Evolutionary conservation across 2,113 vertebrate species (phyloP), one percentile per base, ranked within the genome.

Genomic region (Hypocryptadius cinnamomeus): DNA sequence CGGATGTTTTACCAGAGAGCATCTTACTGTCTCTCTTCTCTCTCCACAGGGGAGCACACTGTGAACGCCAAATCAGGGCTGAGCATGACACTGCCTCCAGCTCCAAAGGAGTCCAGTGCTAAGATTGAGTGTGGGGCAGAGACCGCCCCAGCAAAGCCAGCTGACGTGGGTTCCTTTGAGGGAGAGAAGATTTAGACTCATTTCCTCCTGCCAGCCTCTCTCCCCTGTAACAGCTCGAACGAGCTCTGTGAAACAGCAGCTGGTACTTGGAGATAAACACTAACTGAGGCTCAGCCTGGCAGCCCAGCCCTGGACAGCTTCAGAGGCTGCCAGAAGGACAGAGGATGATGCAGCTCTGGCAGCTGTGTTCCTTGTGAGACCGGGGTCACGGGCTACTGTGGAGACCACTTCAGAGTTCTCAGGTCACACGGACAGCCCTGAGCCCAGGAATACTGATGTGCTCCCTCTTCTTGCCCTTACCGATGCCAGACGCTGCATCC

Each of bases 401-500:
- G 40, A 70, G 18, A 69, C 23, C 63, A 22, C 10, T 45, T 24
- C 66, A 9, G 3, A 35, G n/a, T 35, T 33, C 81, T 65, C 28
- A n/a, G 35, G 70, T 59, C 1, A 8, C 28, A 18, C 0, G 8
- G 70, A 47, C 33, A 64, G 40, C 44, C 31, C 6, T 2, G 30
- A 60, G 74, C 33, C 10, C 4, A 31, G 39, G 40, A 71, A 44
- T 12, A 50, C 16, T 5, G 59, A 54, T 10, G 28, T 6, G 2
- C 6, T 77, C 42, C 22, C 74, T 53, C 61, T 65, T 42, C 63
- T 53, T 50, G 40, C 51, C 37, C 17, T 3, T 13, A 11, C 40
- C 2, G 2, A 33, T 0, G 2, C 30, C 40, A 69, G 70, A 28
- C 2, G 0, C 39, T 5, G 28, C 54, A 63, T 47, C 39, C 64